phyloP scores from a whole-genome alignment of 64 coral and sea anemone species.

The Montipora foliosa region DNA sequence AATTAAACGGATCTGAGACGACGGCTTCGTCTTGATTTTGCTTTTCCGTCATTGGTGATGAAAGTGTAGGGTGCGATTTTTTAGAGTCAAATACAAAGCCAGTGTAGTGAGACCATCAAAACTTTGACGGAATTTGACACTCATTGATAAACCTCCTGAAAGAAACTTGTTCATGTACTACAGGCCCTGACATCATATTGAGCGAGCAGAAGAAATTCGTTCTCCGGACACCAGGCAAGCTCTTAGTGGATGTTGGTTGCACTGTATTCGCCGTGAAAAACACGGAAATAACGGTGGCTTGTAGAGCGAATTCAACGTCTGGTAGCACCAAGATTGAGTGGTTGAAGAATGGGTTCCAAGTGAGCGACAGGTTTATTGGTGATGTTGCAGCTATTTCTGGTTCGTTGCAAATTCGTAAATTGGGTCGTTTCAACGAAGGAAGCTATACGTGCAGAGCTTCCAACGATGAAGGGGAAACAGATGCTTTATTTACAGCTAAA shows the following conservation, averaged over 20 bases:
- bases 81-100: too few relatives aligned
- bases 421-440: slow-evolving; percentile 80
- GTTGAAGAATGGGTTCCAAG: slow-evolving; percentile 38
- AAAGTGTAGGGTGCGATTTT: too few relatives aligned
- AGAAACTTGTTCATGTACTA: neutral
- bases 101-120: too few relatives aligned
- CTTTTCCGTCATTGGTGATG: too few relatives aligned
- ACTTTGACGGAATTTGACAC: too few relatives aligned
- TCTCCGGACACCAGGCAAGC: neutral
- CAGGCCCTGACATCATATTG: slow-evolving; percentile 20
- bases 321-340: slow-evolving; percentile 54
- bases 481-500: slow-evolving; percentile 60
- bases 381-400: slow-evolving; percentile 50
- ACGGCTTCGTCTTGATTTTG: too few relatives aligned
- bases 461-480: slow-evolving; percentile 47
- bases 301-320: slow-evolving; percentile 65
- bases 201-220: slow-evolving; percentile 41
- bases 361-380: slow-evolving; percentile 43
- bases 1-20: too few relatives aligned
- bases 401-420: slow-evolving; percentile 54
- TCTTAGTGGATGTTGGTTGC: slow-evolving; percentile 68
- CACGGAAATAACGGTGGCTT: slow-evolving; percentile 63
- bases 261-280: slow-evolving; percentile 69
- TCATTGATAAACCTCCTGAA: neutral
- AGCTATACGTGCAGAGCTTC: slow-evolving; percentile 69